phyloP scores from a whole-genome alignment of 2,113 vertebrate species.

The Echinops telfairi region DNA sequence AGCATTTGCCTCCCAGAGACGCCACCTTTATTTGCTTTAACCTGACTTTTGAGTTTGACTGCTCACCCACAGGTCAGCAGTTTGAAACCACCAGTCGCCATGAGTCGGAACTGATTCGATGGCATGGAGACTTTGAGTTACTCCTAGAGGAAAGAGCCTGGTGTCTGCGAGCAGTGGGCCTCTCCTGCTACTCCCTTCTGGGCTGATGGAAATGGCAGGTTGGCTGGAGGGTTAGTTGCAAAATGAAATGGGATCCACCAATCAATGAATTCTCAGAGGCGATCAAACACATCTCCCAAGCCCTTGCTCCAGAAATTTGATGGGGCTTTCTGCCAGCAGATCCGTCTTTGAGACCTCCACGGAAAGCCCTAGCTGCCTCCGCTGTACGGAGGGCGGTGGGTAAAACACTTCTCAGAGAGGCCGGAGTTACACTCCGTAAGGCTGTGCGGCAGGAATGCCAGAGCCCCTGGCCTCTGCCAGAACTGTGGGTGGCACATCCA shows the following conservation, averaged over 20 bases:
- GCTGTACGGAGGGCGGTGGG: too few species aligned
- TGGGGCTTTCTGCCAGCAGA: not conserved
- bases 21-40: not conserved
- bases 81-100: too few species aligned
- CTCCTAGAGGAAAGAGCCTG: not conserved
- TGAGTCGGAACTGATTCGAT: too few species aligned
- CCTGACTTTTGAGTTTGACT: too few species aligned
- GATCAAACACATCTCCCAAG: not conserved
- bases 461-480: slow-evolving; percentile 60
- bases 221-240: slow-evolving; percentile 23
- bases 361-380: not conserved
- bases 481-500: slow-evolving; percentile 69
- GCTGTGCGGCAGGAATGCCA: not conserved
- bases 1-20: not conserved
- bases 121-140: too few species aligned
- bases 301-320: not conserved
- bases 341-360: not conserved
- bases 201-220: not conserved
- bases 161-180: not conserved
- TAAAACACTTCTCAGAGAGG: not conserved
- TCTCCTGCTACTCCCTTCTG: not conserved
- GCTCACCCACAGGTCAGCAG: too few species aligned
- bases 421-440: not conserved
- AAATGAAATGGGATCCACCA: not conserved
- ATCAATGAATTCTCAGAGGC: not conserved